phyloP scores from a whole-genome alignment of 2,888 invertebrate species.

The Timema cristinae region DNA sequence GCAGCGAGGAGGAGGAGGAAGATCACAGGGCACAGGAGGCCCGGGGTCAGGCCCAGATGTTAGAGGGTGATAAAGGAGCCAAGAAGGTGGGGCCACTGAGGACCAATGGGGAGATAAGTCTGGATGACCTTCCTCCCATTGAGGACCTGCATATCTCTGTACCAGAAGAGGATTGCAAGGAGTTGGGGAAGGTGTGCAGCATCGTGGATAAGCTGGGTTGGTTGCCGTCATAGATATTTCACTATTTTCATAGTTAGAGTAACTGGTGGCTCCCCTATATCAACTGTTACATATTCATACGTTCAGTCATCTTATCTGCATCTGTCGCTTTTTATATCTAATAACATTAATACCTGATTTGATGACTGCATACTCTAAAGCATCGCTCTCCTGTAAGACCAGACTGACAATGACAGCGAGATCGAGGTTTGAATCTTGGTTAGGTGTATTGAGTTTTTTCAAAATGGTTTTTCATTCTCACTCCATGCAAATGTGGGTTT shows the following conservation, averaged over 20 bases:
- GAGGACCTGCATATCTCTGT: conserved; percentile 75
- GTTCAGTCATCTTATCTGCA: too few species aligned
- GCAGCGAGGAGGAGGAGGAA: too few species aligned
- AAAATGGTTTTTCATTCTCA: too few species aligned
- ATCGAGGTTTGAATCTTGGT: too few species aligned
- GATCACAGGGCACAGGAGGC: too few species aligned
- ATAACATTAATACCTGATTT: background rate
- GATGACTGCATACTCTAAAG: too few species aligned
- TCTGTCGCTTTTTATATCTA: background rate
- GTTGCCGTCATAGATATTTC: conserved; percentile 23
- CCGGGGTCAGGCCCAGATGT: too few species aligned
- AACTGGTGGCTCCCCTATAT: background rate
- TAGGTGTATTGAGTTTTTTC: too few species aligned
- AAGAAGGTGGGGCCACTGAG: conserved; percentile 38
- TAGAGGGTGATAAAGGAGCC: too few species aligned
- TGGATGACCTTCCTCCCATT: conserved; percentile 75
- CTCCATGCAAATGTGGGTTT: too few species aligned
- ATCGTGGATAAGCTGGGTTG: conserved; percentile 69
- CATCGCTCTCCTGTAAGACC: too few species aligned
- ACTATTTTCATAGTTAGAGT: background rate
- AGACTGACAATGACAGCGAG: too few species aligned
- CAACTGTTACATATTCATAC: background rate
- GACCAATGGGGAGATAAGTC: conserved; percentile 53
- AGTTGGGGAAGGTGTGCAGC: conserved; percentile 67
- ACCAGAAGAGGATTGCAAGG: conserved; percentile 67